Conservation (phyloP, 2,888 invertebrate genomes). For the Acronicta psi region DNA sequence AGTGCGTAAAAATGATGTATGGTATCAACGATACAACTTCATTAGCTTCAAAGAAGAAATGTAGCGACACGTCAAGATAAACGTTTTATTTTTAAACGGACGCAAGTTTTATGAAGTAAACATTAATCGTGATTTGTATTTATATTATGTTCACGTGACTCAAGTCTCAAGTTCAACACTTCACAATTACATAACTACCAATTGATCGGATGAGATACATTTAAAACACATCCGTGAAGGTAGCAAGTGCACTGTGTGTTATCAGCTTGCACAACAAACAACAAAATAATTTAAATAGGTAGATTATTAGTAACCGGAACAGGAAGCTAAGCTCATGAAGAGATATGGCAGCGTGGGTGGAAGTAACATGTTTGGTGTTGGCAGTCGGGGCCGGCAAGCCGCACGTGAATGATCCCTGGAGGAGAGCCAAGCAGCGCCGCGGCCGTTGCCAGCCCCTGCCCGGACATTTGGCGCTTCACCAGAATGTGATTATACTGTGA, state of each 20-base stretch:
- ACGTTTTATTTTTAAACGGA: slow-evolving; percentile 12
- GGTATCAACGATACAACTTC: slow-evolving; percentile 32
- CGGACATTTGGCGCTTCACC: slow-evolving; percentile 72
- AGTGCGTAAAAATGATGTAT: slow-evolving; percentile 68
- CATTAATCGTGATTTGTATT: slow-evolving; percentile 24
- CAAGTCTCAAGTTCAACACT: no score
- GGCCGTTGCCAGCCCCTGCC: slow-evolving; percentile 59
- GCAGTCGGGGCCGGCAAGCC: slow-evolving; percentile 46
- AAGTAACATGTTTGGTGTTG: slow-evolving; percentile 64
- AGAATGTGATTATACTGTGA: no score
- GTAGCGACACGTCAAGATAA: slow-evolving; percentile 13
- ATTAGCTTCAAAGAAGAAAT: slow-evolving; percentile 32
- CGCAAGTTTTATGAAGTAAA: slow-evolving; percentile 43
- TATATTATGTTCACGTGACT: slow-evolving; percentile 47
- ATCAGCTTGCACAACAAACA: slow-evolving; percentile 4
- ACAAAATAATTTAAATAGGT: slow-evolving; percentile 25
- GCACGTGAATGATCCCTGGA: slow-evolving; percentile 76
- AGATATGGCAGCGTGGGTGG: slow-evolving; percentile 64
- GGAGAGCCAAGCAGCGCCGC: slow-evolving; percentile 58
- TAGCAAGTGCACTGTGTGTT: no score
- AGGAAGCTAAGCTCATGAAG: slow-evolving; percentile 70
- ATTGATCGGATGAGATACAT: no score
- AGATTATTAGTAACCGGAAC: slow-evolving; percentile 70
- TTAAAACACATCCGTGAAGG: no score
- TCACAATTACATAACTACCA: slow-evolving; percentile 39